A percentile compares a stretch with the other conserved stretches of the same genome.
phyloP scores from a whole-genome alignment of 2,113 vertebrate genomes.

The Microcebus tavaratra region DNA sequence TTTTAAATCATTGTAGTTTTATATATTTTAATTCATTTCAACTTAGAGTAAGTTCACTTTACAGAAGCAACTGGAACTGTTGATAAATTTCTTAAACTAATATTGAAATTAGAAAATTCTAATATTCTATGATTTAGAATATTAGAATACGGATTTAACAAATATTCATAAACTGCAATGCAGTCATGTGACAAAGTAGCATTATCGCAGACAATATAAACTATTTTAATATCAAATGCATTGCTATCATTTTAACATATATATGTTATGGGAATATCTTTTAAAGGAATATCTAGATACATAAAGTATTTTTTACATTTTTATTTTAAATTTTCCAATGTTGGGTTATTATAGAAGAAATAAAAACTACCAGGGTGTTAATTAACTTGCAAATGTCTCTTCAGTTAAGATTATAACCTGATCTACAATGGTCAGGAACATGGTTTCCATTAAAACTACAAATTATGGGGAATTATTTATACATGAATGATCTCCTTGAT shows the following conservation, averaged over 20 bases:
- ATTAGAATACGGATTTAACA: background rate
- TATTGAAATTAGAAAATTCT: background rate
- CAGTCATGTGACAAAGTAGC: background rate
- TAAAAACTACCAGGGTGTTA: background rate
- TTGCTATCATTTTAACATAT: background rate
- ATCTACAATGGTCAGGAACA: background rate
- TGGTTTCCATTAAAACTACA: constrained; percentile 8
- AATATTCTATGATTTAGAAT: too few species aligned
- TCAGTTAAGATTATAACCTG: background rate
- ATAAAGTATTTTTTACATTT: background rate
- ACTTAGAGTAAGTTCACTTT: constrained; percentile 25
- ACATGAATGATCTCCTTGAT: background rate
- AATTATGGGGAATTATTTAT: background rate
- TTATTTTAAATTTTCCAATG: constrained; percentile 16
- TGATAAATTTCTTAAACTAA: constrained; percentile 21
- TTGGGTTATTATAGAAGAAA: background rate
- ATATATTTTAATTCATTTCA: constrained; percentile 5
- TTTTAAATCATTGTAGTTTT: background rate
- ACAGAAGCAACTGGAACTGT: background rate
- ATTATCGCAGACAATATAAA: constrained; percentile 19
- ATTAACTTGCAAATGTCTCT: background rate
- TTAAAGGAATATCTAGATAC: background rate
- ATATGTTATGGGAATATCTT: background rate
- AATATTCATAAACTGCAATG: constrained; percentile 3
- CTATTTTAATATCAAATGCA: background rate